Evolutionary conservation across 1,140 invertebrate species (phyloP), one percentile per base, ranked within the genome.

Genomic region (Lysiphlebus fabarum): DNA sequence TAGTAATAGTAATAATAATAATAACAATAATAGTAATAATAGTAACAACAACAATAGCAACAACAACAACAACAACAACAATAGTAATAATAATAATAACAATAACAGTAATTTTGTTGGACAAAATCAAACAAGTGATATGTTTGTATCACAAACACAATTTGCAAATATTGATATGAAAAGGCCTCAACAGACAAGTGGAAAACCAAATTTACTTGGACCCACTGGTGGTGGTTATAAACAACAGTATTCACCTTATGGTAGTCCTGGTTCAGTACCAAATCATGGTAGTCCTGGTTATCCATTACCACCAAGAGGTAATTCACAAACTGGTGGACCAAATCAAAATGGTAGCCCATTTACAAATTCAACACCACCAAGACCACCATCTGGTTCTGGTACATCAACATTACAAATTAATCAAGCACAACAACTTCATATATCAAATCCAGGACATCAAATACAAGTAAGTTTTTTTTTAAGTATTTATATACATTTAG

Each of bases 341-440:
- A 76, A 72, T 61, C 74, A 73, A 53, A 56, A 70, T 43, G 67
- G 74, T 58, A 76, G 83, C 57, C 74, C 80, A n/a, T 86, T 84
- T 69, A 82, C 81, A 53, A 83, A 81, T 45, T 78, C 83, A 60
- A 82, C 83, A 36, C 83, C 80, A 9, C 86, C 86, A 10, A 78
- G 86, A 55, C 86, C 86, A 45, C 82, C 86, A 6, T 86, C 85
- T 1, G 82, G 83, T 51, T 74, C 82, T 11, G 83, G 80, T 62
- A 75, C 81, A 11, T 81, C 85, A 4, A 85, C 83, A 7, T 68
- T 92, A 64, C 90, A 92, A 74, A 90, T 93, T 77, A 90, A 89
- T 67, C 91, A 92, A 75, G 89, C 90, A 11, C 91, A 93, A 72
- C 90, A 92, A 70, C 75, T 93, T 62, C 90, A 93, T 72, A 89